phyloP scores from a whole-genome alignment of 2,888 invertebrate species.

The Ochropleura leucogaster region DNA sequence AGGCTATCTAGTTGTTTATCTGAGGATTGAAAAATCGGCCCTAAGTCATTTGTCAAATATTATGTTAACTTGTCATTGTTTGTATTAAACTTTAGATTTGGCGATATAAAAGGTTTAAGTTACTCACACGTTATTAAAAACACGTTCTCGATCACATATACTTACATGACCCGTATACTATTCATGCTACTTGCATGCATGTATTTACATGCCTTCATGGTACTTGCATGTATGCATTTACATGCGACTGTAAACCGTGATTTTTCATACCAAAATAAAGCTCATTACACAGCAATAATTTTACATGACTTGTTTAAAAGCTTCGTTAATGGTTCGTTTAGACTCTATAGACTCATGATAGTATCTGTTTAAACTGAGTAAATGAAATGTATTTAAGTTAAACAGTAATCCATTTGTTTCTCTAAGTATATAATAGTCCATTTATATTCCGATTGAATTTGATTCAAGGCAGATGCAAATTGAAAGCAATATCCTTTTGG shows the following conservation, averaged over 20 bases:
- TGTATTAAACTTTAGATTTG: not conserved
- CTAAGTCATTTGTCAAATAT: not conserved
- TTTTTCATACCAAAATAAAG: not conserved
- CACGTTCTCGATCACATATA: not conserved
- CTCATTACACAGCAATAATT: not conserved
- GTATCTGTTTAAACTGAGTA: not conserved
- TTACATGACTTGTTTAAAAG: not conserved
- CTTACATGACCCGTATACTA: not conserved
- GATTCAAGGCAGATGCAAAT: not conserved
- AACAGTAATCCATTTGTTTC: conserved; percentile 50
- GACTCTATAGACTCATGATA: not conserved
- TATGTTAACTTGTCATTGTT: not conserved
- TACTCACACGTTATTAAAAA: not conserved
- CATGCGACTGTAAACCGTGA: not conserved
- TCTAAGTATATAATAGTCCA: not conserved
- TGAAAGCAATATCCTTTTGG: conserved; percentile 27
- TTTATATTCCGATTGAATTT: conserved; percentile 44
- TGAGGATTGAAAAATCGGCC: no score
- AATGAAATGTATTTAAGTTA: not conserved
- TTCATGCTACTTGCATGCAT: not conserved
- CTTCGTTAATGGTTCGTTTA: not conserved
- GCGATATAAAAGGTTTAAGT: not conserved
- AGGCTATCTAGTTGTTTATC: no score
- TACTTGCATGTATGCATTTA: not conserved
- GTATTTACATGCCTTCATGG: not conserved